These are phyloP conservation scores for Gastrophysa polygoni DNA, from an alignment of 2,888 invertebrate genomes.

Conservation along the genomic window DNA sequence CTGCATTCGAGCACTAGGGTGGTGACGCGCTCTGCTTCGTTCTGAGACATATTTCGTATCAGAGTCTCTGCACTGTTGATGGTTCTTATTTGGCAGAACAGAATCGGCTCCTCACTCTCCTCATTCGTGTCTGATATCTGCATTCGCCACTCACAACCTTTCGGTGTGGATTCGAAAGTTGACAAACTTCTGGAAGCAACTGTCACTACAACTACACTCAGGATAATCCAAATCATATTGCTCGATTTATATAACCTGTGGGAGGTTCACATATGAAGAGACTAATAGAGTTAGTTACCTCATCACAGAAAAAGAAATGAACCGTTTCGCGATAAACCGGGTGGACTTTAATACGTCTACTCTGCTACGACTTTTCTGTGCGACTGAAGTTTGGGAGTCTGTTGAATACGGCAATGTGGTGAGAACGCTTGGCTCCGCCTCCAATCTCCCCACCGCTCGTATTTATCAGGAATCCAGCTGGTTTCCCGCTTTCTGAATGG, in stretches of 20 bases:
- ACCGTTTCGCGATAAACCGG: conserved; percentile 10
- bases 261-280: conserved; percentile 9
- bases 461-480: conserved; percentile 50
- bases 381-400: conserved; percentile 43
- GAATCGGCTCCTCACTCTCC: conserved; percentile 62
- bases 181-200: conserved; percentile 51
- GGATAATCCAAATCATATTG: conserved; percentile 40
- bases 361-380: conserved; percentile 31
- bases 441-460: conserved; percentile 44
- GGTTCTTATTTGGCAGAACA: conserved; percentile 74
- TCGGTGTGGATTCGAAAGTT: conserved; percentile 67
- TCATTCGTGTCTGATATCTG: conserved; percentile 62
- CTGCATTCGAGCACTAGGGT: conserved; percentile 75
- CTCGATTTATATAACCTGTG: no score
- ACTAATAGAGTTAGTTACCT: conserved; percentile 31
- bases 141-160: conserved; percentile 74
- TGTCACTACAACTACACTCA: conserved; percentile 40
- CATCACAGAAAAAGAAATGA: conserved; percentile 36
- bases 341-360: conserved; percentile 24
- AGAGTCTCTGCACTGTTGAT: conserved; percentile 73
- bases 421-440: conserved; percentile 53
- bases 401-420: conserved; percentile 50
- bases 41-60: conserved; percentile 71
- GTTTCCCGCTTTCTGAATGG: conserved; percentile 51
- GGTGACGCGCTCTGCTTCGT: conserved; percentile 71